phyloP scores from a whole-genome alignment of 2,888 invertebrate species.

The Pyrgus malvae region DNA sequence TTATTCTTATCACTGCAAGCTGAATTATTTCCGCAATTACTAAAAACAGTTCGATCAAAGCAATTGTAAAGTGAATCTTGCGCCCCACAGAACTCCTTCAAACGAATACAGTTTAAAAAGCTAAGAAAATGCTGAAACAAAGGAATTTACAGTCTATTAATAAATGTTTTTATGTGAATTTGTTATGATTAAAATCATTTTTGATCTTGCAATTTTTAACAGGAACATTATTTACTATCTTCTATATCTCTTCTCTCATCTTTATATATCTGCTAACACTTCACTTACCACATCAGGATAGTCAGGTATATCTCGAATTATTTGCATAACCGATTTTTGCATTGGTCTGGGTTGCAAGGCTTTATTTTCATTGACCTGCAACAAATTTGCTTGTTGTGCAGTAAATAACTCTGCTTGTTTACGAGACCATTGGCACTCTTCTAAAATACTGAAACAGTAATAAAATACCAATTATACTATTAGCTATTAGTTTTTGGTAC shows the following conservation, averaged over 20 bases:
- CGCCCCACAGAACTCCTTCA: conserved; percentile 93
- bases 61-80: conserved; percentile 91
- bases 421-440: conserved; percentile 89
- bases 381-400: conserved; percentile 90
- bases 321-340: conserved; percentile 87
- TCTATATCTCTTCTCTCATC: too few species aligned
- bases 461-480: background rate
- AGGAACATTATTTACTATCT: too few species aligned
- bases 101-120: conserved; percentile 93
- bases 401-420: conserved; percentile 95
- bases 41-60: conserved; percentile 85
- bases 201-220: too few species aligned
- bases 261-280: background rate
- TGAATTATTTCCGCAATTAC: conserved; percentile 52
- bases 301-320: conserved; percentile 89
- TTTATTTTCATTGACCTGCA: conserved; percentile 91
- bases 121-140: conserved; percentile 91
- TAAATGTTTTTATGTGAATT: too few species aligned
- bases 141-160: background rate
- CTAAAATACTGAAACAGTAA: conserved; percentile 59
- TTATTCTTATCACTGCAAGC: conserved; percentile 80
- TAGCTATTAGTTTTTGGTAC: too few species aligned
- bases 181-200: too few species aligned
- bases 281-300: conserved; percentile 89
- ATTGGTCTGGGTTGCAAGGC: conserved; percentile 89